Conservation (phyloP, 2,113 vertebrate species). For the Pterocles burchelli region DNA sequence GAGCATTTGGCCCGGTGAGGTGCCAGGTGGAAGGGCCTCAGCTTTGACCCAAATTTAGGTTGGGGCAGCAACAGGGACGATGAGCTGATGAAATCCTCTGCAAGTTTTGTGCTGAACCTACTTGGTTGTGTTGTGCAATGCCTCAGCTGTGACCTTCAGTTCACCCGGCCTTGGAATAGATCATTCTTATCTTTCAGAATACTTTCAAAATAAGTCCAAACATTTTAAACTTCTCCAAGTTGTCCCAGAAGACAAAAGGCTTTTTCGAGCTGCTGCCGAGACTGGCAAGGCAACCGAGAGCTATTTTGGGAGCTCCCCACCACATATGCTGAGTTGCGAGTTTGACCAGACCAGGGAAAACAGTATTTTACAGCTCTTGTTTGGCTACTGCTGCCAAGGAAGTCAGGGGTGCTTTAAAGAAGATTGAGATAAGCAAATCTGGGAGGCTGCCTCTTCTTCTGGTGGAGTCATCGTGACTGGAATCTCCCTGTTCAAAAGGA, state of each 20-base stretch:
- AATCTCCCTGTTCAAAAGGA: constrained; percentile 24
- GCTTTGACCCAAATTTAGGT: not conserved
- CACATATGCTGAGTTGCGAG: constrained; percentile 43
- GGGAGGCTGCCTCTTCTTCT: constrained; percentile 13
- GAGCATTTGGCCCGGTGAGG: not conserved
- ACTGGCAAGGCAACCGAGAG: constrained; percentile 23
- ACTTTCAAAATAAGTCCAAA: constrained; percentile 50
- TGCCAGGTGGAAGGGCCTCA: not conserved
- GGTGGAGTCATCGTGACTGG: not conserved
- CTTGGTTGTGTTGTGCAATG: constrained; percentile 8
- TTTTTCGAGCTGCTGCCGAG: constrained; percentile 1
- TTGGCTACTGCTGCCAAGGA: constrained; percentile 25
- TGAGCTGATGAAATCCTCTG: not conserved
- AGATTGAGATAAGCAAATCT: constrained; percentile 26
- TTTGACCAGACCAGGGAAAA: constrained; percentile 34
- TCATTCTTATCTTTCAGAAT: constrained; percentile 45
- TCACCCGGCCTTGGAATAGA: not conserved
- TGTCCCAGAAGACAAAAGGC: constrained; percentile 40
- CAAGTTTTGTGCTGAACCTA: not conserved
- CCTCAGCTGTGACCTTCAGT: not conserved
- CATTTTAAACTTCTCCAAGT: constrained; percentile 11
- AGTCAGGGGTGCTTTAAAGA: constrained; percentile 16
- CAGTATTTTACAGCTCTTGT: constrained; percentile 6
- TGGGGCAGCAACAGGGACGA: not conserved
- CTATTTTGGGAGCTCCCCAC: constrained; percentile 52